Base-by-base conservation (phyloP, 2,113 vertebrate species). In the Paradoxurus hermaphroditus region DNA sequence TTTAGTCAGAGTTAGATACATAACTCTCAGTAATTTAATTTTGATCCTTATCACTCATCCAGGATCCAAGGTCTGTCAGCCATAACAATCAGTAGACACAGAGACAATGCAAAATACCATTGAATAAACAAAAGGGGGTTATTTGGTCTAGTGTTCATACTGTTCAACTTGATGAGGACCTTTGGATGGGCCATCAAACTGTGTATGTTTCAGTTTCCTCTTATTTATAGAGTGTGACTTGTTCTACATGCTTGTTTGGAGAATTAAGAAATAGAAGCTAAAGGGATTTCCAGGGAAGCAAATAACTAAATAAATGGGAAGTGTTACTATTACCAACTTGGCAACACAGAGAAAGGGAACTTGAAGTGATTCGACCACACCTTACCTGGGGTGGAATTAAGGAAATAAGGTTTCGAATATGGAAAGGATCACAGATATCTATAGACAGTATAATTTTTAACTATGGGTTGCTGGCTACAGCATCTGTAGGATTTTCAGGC, bases 31-130 rank as follows among this genome's bases (percentile, higher is more conserved):
- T 89, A 63, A 94, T 95, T 88, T 90, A 92, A 79, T 70, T 91
- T 86, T 82, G 87, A 68, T 92, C 82, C 59, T 93, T 77, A 84
- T 92, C 92, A 53, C 70, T 95, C 84, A 75, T 85, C 31, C 63
- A 87, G 90, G 56, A 65, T 85, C 94, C 68, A 34, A n/a, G 46
- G 21, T 81, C 87, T 96, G 94, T 89, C 86, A 96, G 92, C 49
- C 83, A 90, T 79, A 96, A 95, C 94, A 93, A 63, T 95, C 92
- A 96, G 44, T 23, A 90, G 56, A 85, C 56, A 95, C 85, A 90
- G 46, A 86, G 49, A 27, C 46, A 91, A 39, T 16, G 8, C 67
- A 53, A 79, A 77, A 81, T 5, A 72, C 23, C 36, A 29, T 0
- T 34, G 97, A 39, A 65, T 65, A 73, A 91, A 68, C 49, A 51